Base-by-base conservation (phyloP, 2,113 vertebrate genomes). In the Cochlearius cochlearius region DNA sequence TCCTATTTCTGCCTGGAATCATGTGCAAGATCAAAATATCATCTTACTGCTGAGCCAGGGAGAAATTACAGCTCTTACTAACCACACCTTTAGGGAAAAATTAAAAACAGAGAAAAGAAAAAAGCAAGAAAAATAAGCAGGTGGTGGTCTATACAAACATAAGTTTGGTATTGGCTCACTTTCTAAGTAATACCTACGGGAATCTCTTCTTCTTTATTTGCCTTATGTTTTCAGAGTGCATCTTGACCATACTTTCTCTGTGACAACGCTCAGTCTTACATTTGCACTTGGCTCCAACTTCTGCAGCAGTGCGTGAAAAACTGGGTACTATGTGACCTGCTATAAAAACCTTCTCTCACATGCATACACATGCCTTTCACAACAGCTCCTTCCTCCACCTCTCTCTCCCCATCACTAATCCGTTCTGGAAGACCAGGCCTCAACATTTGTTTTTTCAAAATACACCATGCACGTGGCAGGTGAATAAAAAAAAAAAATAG, bases 1-100 rank as follows among this genome's bases (percentile, higher is more conserved):
- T 86, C 8, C 29, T 39, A 29, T 23, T 93, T 81, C 90, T 94
- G 47, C 34, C 68, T 81, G 25, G 21, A 93, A 55, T 89, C 60
- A 67, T 1, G 2, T 36, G 12, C 26, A 88, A 80, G 34, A 86
- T 49, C n/a, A 47, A 71, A 76, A 66, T 36, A 64, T 7, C 1
- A 26, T 68, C 86, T 74, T 83, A 10, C n/a, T 49, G 14, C 47
- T 60, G 21, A 11, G 15, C 10, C 39, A 84, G 7, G 38, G 16
- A 84, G 26, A 29, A 86, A 49, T 39, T 68, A 22, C 7, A 30
- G 14, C 9, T 55, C 34, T 74, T 52, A 50, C 7, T 25, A 77
- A 63, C 7, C 9, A 29, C 32, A 27, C 5, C 4, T 69, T 49
- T 49, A 38, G 6, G 10, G 32, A 86, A 80, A 15, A 74, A 50